These are phyloP conservation scores for Galeopterus variegatus DNA, from an alignment of 2,113 vertebrate genomes.

Conservation along the genomic window DNA sequence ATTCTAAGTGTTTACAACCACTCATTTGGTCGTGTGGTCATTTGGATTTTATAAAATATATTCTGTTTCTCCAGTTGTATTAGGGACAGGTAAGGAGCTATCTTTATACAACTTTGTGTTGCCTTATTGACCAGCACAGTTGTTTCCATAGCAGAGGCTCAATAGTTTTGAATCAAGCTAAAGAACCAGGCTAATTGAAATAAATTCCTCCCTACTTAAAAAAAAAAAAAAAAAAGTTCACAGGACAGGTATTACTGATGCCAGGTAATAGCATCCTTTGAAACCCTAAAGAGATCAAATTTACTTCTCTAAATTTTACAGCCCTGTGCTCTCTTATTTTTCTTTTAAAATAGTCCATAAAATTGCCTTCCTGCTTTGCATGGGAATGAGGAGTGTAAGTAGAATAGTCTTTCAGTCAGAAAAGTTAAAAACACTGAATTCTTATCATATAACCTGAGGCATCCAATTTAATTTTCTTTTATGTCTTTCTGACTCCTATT, in stretches of 20 bases:
- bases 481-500: conserved; percentile 66
- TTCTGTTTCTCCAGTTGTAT: background rate
- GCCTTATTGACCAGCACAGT: background rate
- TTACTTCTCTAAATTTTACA: conserved; percentile 56
- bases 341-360: conserved; percentile 52
- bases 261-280: conserved; percentile 32
- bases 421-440: conserved; percentile 68
- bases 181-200: conserved; percentile 46
- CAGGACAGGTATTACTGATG: conserved; percentile 3
- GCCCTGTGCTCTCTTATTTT: background rate
- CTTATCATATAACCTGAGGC: conserved; percentile 68
- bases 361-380: conserved; percentile 47
- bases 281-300: conserved; percentile 21
- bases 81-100: background rate
- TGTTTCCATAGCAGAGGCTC: conserved; percentile 53
- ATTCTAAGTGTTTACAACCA: background rate
- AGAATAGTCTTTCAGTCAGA: conserved; percentile 51
- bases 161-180: conserved; percentile 41
- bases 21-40: background rate
- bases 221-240: background rate
- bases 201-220: conserved; percentile 27
- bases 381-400: background rate
- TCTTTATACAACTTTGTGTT: background rate
- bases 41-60: background rate
- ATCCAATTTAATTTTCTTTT: conserved; percentile 78